Conservation (phyloP, 2,113 vertebrate genomes). For the Indri indri region DNA sequence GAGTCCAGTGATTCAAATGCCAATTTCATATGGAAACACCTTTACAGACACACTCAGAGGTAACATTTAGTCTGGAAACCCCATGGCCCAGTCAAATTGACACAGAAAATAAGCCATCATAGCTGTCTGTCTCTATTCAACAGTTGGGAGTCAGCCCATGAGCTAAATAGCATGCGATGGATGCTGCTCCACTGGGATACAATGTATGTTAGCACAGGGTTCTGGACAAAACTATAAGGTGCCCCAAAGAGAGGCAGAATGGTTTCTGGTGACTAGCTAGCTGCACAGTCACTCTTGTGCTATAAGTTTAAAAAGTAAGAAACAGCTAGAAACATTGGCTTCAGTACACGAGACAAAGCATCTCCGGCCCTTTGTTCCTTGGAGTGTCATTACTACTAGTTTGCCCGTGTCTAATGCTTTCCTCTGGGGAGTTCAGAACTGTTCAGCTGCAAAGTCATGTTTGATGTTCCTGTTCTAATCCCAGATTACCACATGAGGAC, state of each 20-base stretch:
- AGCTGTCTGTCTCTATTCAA: neutral
- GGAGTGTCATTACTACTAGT: neutral
- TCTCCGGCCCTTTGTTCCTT: neutral
- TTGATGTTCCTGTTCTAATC: constrained; percentile 53
- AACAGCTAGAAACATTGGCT: neutral
- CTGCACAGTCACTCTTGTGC: neutral
- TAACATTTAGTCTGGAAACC: neutral
- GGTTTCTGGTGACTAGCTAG: neutral
- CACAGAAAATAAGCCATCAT: neutral
- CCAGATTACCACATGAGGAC: neutral
- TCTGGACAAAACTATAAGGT: neutral
- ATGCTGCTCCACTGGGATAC: no score
- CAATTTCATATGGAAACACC: neutral
- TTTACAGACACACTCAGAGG: neutral
- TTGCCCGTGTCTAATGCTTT: neutral
- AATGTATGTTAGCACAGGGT: neutral
- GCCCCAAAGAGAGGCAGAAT: neutral
- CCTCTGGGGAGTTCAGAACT: constrained; percentile 7
- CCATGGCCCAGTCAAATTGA: neutral
- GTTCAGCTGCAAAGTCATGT: constrained; percentile 34
- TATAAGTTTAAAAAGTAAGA: neutral
- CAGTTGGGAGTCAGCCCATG: neutral
- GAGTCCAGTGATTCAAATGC: neutral
- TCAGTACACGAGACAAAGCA: neutral
- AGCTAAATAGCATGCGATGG: neutral